Percentiles rank a stretch among this genome's conserved stretches.
Evolutionary conservation across 2,888 invertebrate species (phyloP).

Genomic region (Stratiomys singularior): DNA sequence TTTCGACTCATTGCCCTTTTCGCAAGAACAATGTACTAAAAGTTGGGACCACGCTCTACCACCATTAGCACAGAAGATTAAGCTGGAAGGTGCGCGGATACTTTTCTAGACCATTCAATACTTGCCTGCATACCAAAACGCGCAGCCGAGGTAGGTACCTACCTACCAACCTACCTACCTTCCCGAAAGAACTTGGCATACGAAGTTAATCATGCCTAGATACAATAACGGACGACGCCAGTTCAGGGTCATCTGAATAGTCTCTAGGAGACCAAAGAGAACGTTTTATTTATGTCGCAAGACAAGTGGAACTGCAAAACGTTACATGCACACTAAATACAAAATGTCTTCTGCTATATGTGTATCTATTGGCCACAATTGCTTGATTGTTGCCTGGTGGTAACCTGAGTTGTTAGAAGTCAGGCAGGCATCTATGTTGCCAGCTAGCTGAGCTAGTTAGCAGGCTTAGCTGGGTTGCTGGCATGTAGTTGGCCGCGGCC

Average conservation of each 20-base stretch:
- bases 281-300: conserved; percentile 49
- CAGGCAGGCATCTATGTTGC: background rate
- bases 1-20: no score
- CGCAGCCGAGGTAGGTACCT: background rate
- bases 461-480: no score
- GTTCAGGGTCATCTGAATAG: conserved; percentile 49
- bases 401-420: background rate
- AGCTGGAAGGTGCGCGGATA: background rate
- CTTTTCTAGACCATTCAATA: background rate
- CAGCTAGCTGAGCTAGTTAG: no score
- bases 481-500: conserved; percentile 29
- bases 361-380: conserved; percentile 9
- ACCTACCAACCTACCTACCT: background rate
- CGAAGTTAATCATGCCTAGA: background rate
- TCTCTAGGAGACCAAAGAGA: conserved; percentile 44
- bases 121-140: conserved; percentile 2
- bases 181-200: background rate
- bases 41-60: no score
- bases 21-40: no score
- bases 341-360: background rate
- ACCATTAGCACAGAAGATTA: background rate
- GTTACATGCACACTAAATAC: conserved; percentile 18
- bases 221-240: conserved; percentile 28
- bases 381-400: background rate
- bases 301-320: conserved; percentile 41